These are phyloP conservation scores for Drosophila funebris DNA, from an alignment of 1,140 invertebrate genomes.

Conservation along the genomic window DNA sequence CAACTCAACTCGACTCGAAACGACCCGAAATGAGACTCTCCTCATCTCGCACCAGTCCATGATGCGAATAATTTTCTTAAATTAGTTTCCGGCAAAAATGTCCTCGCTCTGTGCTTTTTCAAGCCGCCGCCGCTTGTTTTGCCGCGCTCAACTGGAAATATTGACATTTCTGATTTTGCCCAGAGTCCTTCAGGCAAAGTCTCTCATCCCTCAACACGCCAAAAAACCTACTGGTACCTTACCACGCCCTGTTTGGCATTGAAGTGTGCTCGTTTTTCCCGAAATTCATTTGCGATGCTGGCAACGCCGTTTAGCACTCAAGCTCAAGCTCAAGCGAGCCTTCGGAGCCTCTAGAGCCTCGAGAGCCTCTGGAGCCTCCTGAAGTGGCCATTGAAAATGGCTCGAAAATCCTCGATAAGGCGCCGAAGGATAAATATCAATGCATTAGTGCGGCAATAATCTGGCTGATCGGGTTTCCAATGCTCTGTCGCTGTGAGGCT, in stretches of 20 bases:
- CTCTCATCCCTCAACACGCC: neutral
- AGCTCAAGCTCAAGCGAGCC: neutral
- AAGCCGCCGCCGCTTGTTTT: slow-evolving; percentile 63
- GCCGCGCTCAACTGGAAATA: slow-evolving; percentile 69
- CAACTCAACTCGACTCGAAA: too few species aligned
- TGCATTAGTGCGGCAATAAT: slow-evolving; percentile 40
- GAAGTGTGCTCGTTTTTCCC: slow-evolving; percentile 22
- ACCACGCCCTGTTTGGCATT: slow-evolving; percentile 23
- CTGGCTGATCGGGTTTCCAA: slow-evolving; percentile 18
- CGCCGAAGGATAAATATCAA: slow-evolving; percentile 26
- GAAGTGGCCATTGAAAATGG: slow-evolving; percentile 31
- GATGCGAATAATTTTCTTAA: slow-evolving; percentile 62
- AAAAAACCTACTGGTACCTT: neutral
- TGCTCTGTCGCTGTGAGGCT: too few species aligned
- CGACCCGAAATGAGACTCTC: too few species aligned
- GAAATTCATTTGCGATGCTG: slow-evolving; percentile 38
- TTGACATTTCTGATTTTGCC: slow-evolving; percentile 64
- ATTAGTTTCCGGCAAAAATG: slow-evolving; percentile 73
- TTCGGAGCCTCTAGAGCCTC: neutral
- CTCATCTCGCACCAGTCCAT: neutral
- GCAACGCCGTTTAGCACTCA: slow-evolving; percentile 24
- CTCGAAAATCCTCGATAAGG: slow-evolving; percentile 18
- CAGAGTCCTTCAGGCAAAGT: slow-evolving; percentile 30
- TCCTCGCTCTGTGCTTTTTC: slow-evolving; percentile 44
- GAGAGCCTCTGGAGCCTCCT: neutral